Evolutionary conservation across 2,113 vertebrate genomes (phyloP), one percentile per base, ranked within the genome.

Genomic region (Hirundichthys speculiger): DNA sequence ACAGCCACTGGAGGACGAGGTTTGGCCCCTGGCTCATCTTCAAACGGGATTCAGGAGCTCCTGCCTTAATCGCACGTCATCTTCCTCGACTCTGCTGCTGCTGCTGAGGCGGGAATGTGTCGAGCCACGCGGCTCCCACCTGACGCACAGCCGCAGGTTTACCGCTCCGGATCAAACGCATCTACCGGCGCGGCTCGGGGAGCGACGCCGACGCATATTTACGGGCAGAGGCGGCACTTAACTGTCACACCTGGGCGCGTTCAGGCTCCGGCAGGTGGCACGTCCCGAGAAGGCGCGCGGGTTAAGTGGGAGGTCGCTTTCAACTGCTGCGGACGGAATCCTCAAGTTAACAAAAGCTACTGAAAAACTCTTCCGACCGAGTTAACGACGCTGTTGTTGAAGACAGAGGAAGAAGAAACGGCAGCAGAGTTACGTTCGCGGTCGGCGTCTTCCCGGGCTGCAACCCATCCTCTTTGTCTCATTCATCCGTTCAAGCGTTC

Each of bases 1-100:
- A 94, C 58, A 99, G 93, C 98, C 97, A 99, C 88, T 98, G 95
- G 64, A 94, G 96, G 21, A 99, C 96, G 56, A 99, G 93, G 73
- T 93, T 93, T 64, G 94, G 83, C 10, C 92, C 93, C 21, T 86
- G 93, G 90, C 91, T 93, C 96, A 97, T 98, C 79, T 73, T 89
- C 21, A 40, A 15, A 49, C 40, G 4, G 38, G 60, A 50, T 20
- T 1, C 18, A 42, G 14, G 0, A 22, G 60, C 47, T 13, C 9
- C 11, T 9, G 39, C 1, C 10, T 79, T 16, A 82, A 1, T 24
- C 53, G 55, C 24, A 68, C 25, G 30, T 41, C 47, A 30, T 56
- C 59, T 6, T 25, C 8, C 34, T 67, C 41, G 12, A n/a, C 47
- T 40, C n/a, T 41, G 51, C 40, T 22, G 14, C n/a, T 41, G 51